phyloP scores from a whole-genome alignment of 2,113 vertebrate genomes.

The Lepidothrix coronata region DNA sequence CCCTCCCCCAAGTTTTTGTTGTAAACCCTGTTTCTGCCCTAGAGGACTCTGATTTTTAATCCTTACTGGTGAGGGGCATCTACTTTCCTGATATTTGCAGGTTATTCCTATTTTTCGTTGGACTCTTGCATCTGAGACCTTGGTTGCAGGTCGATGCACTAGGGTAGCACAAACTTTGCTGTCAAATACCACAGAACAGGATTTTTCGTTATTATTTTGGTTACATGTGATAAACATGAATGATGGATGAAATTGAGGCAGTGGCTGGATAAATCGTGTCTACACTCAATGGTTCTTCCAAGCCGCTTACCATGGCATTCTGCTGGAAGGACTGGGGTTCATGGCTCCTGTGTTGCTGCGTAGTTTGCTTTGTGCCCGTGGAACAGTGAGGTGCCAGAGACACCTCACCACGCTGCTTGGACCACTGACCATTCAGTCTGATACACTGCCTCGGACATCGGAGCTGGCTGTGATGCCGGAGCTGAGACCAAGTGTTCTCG shows the following conservation, averaged over 20 bases:
- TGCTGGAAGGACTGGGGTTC: not conserved
- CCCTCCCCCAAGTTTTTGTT: not conserved
- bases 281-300: not conserved
- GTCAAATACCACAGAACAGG: not conserved
- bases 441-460: not conserved
- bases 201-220: not conserved
- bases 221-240: not conserved
- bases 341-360: accelerated
- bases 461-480: not conserved
- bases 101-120: not conserved
- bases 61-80: not conserved
- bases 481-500: not conserved
- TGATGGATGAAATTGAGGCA: not conserved
- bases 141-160: not conserved
- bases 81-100: not conserved
- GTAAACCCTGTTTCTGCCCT: not conserved
- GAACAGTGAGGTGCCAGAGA: not conserved
- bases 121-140: not conserved
- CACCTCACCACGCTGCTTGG: not conserved
- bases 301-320: not conserved
- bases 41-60: not conserved
- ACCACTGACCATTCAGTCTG: not conserved
- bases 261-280: not conserved
- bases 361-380: not conserved
- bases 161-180: not conserved